Evolutionary conservation across 1,140 invertebrate genomes (phyloP).

Genomic region (Melanaphis sacchari): DNA sequence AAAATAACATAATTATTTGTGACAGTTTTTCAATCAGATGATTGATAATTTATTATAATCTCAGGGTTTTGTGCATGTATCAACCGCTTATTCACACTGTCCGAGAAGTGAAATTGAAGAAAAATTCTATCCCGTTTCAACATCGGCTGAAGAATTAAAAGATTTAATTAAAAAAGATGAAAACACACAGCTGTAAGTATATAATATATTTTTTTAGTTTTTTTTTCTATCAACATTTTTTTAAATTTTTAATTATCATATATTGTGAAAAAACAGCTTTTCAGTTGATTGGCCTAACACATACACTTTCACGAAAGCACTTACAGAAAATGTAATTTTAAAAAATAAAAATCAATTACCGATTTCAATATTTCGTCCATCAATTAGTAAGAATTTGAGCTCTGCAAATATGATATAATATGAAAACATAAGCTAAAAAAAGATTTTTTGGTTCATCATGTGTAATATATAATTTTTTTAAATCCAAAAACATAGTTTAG

Average conservation of each 20-base stretch:
- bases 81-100: not conserved
- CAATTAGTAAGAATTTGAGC: not conserved
- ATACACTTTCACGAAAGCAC: constrained; percentile 42
- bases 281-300: constrained; percentile 42
- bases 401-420: too few species aligned
- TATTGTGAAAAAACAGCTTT: not conserved
- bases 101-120: not conserved
- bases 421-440: too few species aligned
- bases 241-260: not conserved
- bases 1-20: too few species aligned
- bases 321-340: not conserved
- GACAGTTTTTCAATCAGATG: too few species aligned
- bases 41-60: not conserved
- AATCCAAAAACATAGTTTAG: too few species aligned
- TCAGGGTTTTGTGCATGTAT: not conserved
- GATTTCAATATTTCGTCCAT: constrained; percentile 30
- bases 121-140: not conserved
- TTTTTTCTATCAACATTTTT: not conserved
- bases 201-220: not conserved
- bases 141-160: not conserved
- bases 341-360: not conserved
- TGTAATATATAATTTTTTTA: too few species aligned
- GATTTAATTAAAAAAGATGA: not conserved
- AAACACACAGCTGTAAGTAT: not conserved
- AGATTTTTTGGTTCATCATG: too few species aligned